phyloP scores from a whole-genome alignment of 2,888 invertebrate species.

The Metallyticus violacea region DNA sequence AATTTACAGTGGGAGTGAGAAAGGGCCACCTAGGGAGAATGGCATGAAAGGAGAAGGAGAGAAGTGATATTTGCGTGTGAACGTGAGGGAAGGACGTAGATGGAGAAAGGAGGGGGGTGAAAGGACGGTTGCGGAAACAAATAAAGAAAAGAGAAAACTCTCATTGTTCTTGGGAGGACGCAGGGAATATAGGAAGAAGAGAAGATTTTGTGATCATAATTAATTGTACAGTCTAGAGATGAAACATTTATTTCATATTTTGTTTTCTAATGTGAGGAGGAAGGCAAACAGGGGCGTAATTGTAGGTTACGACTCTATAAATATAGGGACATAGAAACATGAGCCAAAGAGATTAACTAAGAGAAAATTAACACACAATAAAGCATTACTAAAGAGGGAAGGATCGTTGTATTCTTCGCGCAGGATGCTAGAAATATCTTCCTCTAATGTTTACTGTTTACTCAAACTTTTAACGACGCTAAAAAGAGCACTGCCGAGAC shows the following conservation, averaged over 20 bases:
- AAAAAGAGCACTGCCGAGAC: too few relatives aligned
- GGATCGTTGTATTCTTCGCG: too few relatives aligned
- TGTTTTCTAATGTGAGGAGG: neutral
- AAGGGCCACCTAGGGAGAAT: neutral
- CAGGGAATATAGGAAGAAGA: neutral
- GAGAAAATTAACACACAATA: neutral
- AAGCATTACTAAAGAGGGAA: neutral
- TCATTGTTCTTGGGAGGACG: constrained; percentile 14
- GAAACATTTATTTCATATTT: neutral
- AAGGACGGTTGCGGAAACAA: neutral
- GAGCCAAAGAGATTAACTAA: neutral
- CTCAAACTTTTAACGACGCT: too few relatives aligned
- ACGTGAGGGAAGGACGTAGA: neutral
- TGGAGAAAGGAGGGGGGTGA: too few relatives aligned
- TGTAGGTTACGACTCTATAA: neutral
- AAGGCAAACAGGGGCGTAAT: neutral
- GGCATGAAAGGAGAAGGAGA: neutral
- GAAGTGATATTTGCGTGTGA: neutral
- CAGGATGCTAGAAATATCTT: too few relatives aligned
- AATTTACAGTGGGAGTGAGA: constrained; percentile 17
- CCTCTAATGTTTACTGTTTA: too few relatives aligned
- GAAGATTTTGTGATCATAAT: neutral
- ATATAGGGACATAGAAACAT: neutral
- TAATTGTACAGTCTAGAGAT: neutral
- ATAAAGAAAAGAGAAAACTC: neutral